Conservation (phyloP, 1,140 invertebrate genomes). For the Drepana arcuata region DNA sequence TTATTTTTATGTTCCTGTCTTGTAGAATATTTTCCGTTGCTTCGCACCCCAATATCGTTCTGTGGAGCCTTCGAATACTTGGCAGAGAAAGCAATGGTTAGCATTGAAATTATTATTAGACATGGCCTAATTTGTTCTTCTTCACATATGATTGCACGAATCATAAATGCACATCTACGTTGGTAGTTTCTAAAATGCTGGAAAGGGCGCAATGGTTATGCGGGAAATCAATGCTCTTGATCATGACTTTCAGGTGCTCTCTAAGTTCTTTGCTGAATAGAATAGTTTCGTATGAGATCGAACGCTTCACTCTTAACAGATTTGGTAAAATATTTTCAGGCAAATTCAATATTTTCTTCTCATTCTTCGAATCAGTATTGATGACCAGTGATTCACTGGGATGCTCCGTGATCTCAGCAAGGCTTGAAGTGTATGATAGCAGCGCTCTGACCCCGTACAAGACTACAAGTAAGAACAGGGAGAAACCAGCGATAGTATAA, state of each 20-base stretch:
- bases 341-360: slow-evolving; percentile 15
- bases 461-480: slow-evolving; percentile 42
- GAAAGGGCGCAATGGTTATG: no score
- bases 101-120: no score
- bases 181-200: no score
- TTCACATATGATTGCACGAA: no score
- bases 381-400: slow-evolving; percentile 9
- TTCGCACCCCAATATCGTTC: no score
- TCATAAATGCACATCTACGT: no score
- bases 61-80: no score
- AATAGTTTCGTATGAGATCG: slow-evolving; percentile 48
- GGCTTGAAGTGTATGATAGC: slow-evolving; percentile 31
- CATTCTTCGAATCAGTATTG: slow-evolving; percentile 2
- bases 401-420: slow-evolving; percentile 16
- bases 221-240: slow-evolving; percentile 24
- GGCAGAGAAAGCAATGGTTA: no score
- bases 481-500: slow-evolving; percentile 48
- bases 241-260: slow-evolving; percentile 35
- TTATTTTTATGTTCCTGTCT: no score
- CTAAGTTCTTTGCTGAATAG: slow-evolving; percentile 37
- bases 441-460: slow-evolving; percentile 35
- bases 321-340: slow-evolving; percentile 29
- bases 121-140: no score
- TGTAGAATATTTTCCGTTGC: no score
- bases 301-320: slow-evolving; percentile 40